Percentiles rank a stretch among this genome's conserved stretches.
phyloP scores from a whole-genome alignment of 2,888 invertebrate genomes.

The Sarcophaga caerulescens region DNA sequence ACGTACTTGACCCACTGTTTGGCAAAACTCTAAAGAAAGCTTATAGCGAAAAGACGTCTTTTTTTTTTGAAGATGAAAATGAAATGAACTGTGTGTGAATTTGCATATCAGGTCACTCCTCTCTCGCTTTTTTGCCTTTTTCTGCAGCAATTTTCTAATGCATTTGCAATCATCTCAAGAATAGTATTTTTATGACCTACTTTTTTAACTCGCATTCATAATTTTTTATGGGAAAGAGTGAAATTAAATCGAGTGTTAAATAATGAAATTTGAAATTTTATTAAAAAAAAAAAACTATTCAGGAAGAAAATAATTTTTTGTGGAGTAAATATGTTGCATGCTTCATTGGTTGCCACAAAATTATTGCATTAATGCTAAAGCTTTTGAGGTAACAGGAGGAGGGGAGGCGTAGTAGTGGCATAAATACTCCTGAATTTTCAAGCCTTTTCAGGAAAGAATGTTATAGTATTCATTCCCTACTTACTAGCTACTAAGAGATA shows the following conservation, averaged over 20 bases:
- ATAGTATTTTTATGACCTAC: neutral
- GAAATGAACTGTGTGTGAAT: constrained; percentile 33
- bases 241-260: neutral
- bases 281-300: no score
- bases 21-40: neutral
- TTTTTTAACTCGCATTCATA: neutral
- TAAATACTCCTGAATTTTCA: no score
- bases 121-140: neutral
- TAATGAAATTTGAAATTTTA: neutral
- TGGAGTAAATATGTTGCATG: no score
- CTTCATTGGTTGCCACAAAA: no score
- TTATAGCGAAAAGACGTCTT: neutral
- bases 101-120: constrained; percentile 15
- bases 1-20: constrained; percentile 23
- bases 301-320: no score
- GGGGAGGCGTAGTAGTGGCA: no score
- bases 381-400: no score
- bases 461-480: no score
- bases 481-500: no score
- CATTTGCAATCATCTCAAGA: neutral
- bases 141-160: neutral
- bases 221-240: neutral
- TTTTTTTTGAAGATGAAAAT: neutral
- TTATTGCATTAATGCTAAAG: no score
- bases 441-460: no score